Conservation (phyloP, 2,888 invertebrate genomes). For the Muschampia plurimacula region DNA sequence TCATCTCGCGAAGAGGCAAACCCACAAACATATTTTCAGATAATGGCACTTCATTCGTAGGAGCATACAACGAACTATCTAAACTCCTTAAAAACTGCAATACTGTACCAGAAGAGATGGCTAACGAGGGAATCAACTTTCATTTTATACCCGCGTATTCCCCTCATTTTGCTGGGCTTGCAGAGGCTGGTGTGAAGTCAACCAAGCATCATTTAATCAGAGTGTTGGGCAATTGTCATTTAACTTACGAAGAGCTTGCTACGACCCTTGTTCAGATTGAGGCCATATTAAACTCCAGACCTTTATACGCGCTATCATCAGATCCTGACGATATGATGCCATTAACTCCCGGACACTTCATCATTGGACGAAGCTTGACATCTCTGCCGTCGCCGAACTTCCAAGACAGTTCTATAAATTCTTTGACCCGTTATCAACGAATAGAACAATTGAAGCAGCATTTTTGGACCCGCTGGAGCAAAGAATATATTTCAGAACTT, state of each 20-base stretch:
- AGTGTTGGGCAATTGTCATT: not conserved
- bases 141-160: not conserved
- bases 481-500: conserved; percentile 41
- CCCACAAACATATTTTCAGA: not conserved
- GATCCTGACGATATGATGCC: conserved; percentile 1
- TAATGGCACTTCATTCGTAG: conserved; percentile 3
- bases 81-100: not conserved
- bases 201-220: not conserved
- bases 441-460: conserved; percentile 39
- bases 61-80: not conserved
- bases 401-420: not conserved
- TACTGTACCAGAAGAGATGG: not conserved
- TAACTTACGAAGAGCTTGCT: conserved; percentile 1
- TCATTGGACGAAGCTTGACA: conserved; percentile 32
- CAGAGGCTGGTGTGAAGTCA: not conserved
- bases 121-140: not conserved
- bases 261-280: not conserved
- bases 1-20: not conserved
- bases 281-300: not conserved
- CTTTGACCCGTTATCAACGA: conserved; percentile 30
- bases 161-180: not conserved
- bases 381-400: conserved; percentile 25
- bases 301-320: not conserved
- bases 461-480: conserved; percentile 44
- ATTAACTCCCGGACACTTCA: conserved; percentile 27